A percentile compares a stretch with the other conserved stretches of the same genome.
phyloP scores from a whole-genome alignment of 2,888 invertebrate species.

The Rotaria socialis region DNA sequence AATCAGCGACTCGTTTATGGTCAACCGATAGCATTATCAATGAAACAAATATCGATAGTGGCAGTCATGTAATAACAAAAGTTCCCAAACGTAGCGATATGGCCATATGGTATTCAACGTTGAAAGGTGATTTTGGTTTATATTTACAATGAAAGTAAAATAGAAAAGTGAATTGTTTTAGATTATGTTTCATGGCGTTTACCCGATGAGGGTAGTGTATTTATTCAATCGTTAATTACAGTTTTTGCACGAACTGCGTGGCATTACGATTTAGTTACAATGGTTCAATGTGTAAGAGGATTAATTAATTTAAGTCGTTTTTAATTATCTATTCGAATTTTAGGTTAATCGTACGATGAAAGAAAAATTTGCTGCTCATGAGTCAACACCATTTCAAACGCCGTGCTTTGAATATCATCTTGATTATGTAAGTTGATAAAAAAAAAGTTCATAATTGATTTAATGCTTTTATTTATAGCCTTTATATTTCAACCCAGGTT shows the following conservation, averaged over 20 bases:
- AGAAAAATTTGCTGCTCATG: slow-evolving; percentile 1
- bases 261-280: slow-evolving; percentile 39
- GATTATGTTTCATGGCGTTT: slow-evolving; percentile 36
- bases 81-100: slow-evolving; percentile 39
- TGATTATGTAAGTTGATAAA: background rate
- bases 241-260: slow-evolving; percentile 42
- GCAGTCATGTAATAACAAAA: background rate
- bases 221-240: slow-evolving; percentile 44
- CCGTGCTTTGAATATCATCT: slow-evolving; percentile 13
- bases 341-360: slow-evolving; percentile 17
- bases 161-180: background rate
- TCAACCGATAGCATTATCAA: background rate
- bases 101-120: slow-evolving; percentile 45
- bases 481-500: background rate
- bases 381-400: background rate
- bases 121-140: slow-evolving; percentile 25
- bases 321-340: background rate
- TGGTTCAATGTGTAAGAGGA: slow-evolving; percentile 38
- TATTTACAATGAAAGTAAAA: too few relatives aligned
- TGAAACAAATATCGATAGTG: background rate
- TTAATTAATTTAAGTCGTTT: background rate
- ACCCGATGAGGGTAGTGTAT: slow-evolving; percentile 39
- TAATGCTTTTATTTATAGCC: background rate
- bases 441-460: background rate
- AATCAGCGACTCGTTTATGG: background rate